Base-by-base conservation (phyloP, 2,888 invertebrate species). In the Drosophila nr. medialis region DNA sequence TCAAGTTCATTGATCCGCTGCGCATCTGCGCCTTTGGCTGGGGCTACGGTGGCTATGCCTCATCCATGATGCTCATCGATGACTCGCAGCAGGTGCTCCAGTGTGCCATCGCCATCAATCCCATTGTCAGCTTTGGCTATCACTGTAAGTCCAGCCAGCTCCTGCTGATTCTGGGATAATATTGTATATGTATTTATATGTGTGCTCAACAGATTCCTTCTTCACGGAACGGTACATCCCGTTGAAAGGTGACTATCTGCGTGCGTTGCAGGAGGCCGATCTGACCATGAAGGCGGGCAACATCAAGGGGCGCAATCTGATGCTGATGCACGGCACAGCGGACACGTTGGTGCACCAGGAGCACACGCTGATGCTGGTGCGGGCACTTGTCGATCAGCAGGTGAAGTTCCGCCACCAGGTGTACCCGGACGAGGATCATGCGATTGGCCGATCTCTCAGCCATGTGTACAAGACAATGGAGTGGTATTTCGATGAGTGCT, bases 181-280 rank as follows among this genome's bases (percentile, higher is more conserved):
- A 32, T 21, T 3, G 21, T 18, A 30, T 30, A 13, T 21, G 8
- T 53, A 21, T 34, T 15, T 32, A 6, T 18, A 18, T 42, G 7
- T 45, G 42, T 42, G 10, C 6, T 27, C 49, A 18, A 18, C 92
- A 97, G 97, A 97, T 93, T 97, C 98, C 7, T 97, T 96, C 86
- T 98, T 97, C 94, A 96, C 98, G 71, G 98, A 99, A 93, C 95
- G 98, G 45, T 98, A 97, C 93, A 95, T 97, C 94, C 97, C 98
- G 1, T 94, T 96, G 94, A 94, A 95, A 45, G 94, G 95, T 2
- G 96, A 96, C 84, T 95, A 96, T 92, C 93, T 95, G 82, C 93
- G 94, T 30, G 95, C 95, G n/a, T 95, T 96, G 87, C 95, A 96
- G 86, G 96, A 95, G 71, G 95, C 96, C 36, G 97, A 98, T 90